Evolutionary conservation across 2,113 vertebrate species (phyloP).

Genomic region (Hydrolagus affinis): DNA sequence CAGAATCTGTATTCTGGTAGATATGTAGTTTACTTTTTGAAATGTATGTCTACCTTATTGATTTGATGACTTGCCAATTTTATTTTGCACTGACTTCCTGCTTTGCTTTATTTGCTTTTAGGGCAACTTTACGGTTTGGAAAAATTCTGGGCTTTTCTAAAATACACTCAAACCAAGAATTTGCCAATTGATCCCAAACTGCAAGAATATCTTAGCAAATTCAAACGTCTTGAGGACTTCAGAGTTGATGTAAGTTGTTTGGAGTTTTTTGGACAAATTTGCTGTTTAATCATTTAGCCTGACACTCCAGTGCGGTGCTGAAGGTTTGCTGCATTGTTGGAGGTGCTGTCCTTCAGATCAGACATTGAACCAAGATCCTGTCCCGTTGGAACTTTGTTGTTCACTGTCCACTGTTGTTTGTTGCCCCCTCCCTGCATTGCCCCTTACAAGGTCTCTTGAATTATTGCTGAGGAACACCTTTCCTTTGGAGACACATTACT

Average conservation of each 20-base stretch:
- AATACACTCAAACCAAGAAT: conserved; percentile 77
- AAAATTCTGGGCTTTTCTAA: conserved; percentile 96
- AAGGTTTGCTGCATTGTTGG: no score
- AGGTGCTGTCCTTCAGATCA: no score
- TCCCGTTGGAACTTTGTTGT: no score
- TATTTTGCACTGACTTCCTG: conserved; percentile 33
- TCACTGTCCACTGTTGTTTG: no score
- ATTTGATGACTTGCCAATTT: not conserved
- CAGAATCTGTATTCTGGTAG: not conserved
- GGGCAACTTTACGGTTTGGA: conserved; percentile 93
- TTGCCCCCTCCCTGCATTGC: no score
- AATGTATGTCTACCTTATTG: not conserved
- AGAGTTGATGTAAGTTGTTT: conserved; percentile 74
- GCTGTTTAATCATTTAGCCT: not conserved
- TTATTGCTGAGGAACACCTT: no score
- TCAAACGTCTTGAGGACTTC: conserved; percentile 91
- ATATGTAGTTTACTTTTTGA: not conserved
- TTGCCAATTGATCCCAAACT: conserved; percentile 72
- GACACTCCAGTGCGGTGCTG: no score
- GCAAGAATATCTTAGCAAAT: conserved; percentile 77
- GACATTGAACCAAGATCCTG: no score
- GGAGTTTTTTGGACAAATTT: not conserved
- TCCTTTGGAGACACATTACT: no score
- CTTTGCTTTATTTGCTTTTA: conserved; percentile 39
- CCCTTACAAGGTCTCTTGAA: no score